phyloP scores from a whole-genome alignment of 2,888 invertebrate species.

The Orthosia cruda region DNA sequence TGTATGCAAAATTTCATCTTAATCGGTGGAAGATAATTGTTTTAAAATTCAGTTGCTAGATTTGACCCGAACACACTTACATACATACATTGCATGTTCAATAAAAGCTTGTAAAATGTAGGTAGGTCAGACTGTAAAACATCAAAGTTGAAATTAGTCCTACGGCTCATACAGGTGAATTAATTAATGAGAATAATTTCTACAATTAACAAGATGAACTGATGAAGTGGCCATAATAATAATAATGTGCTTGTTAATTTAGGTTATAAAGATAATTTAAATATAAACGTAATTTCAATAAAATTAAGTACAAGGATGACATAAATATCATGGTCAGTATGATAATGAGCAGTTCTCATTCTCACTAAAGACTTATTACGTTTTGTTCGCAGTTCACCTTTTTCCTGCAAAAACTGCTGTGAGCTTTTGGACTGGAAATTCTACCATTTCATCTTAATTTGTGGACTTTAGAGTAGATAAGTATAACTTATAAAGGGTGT shows the following conservation, averaged over 20 bases:
- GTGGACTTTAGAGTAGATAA: background rate
- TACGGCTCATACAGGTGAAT: background rate
- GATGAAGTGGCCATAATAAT: background rate
- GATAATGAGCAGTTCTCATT: conserved; percentile 9
- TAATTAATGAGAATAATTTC: background rate
- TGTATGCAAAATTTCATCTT: no score
- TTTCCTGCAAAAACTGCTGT: background rate
- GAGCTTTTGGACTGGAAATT: background rate
- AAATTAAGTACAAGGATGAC: conserved; percentile 34
- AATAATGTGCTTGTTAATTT: background rate
- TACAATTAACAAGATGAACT: background rate
- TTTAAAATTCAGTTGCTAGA: no score
- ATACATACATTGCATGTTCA: no score
- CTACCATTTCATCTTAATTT: background rate
- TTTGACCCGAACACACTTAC: no score
- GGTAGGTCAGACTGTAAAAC: background rate
- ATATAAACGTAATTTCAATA: conserved; percentile 1
- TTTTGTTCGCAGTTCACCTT: background rate
- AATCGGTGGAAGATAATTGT: no score
- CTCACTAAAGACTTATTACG: background rate
- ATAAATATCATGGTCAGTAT: conserved; percentile 36
- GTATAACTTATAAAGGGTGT: background rate
- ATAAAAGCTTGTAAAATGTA: no score
- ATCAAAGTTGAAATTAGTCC: background rate
- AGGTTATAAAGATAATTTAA: conserved; percentile 1